Evolutionary conservation across 1,140 invertebrate genomes (phyloP).

Genomic region (Drosophila lacteicornis): DNA sequence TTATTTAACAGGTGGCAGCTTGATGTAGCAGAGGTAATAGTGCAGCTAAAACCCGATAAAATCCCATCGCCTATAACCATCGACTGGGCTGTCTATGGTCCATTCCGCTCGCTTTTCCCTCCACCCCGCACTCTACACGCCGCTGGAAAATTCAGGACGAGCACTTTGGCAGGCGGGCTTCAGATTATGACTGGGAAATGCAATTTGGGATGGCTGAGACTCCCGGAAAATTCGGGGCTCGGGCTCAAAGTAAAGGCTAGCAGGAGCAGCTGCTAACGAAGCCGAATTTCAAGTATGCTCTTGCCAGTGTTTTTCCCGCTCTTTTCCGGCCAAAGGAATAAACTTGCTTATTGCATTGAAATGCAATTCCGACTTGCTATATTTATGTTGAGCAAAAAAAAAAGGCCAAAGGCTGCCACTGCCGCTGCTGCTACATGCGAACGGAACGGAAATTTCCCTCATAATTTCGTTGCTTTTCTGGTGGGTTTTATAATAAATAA

Average conservation of each 20-base stretch:
- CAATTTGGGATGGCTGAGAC: slow-evolving; percentile 44
- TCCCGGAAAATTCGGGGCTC: not conserved
- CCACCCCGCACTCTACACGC: too few species aligned
- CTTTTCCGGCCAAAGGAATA: slow-evolving; percentile 61
- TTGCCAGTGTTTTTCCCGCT: not conserved
- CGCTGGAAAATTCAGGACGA: slow-evolving; percentile 1
- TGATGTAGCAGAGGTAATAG: not conserved
- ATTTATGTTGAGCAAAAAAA: slow-evolving; percentile 4
- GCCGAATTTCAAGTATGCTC: slow-evolving; percentile 46
- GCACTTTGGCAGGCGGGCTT: slow-evolving; percentile 40
- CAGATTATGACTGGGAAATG: slow-evolving; percentile 63
- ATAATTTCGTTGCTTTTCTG: slow-evolving; percentile 69
- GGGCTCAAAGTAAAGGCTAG: slow-evolving; percentile 14
- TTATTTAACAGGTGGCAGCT: slow-evolving; percentile 16
- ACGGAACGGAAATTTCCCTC: slow-evolving; percentile 67
- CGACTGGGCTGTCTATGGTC: slow-evolving; percentile 1
- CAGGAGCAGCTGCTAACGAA: slow-evolving; percentile 35
- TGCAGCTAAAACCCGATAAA: slow-evolving; percentile 13
- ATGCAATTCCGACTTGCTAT: slow-evolving; percentile 69
- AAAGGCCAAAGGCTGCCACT: not conserved
- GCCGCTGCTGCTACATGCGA: slow-evolving; percentile 14
- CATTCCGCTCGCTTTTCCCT: not conserved
- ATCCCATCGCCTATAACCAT: slow-evolving; percentile 21
- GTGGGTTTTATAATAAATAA: slow-evolving; percentile 78
- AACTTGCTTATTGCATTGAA: slow-evolving; percentile 79